phyloP scores from a whole-genome alignment of 2,888 invertebrate genomes.

The Zelleria hepariella region DNA sequence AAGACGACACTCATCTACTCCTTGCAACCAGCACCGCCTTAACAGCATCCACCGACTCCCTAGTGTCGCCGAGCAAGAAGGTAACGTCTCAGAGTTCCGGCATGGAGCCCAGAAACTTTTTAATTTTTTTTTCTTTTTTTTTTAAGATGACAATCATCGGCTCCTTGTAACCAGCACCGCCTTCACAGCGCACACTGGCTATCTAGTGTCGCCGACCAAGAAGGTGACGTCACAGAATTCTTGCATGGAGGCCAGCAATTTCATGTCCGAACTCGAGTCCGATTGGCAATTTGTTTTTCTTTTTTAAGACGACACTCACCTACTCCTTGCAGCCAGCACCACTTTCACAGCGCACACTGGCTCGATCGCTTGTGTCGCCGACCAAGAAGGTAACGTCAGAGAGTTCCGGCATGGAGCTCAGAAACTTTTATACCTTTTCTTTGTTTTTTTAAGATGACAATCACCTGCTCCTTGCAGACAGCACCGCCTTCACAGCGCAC shows the following conservation, averaged over 20 bases:
- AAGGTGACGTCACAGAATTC: conserved; percentile 96
- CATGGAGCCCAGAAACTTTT: conserved; percentile 96
- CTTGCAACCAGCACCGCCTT: conserved; percentile 89
- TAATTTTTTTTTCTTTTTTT: no score
- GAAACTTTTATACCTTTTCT: no score
- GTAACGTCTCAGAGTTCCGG: conserved; percentile 96
- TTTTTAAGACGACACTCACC: no score
- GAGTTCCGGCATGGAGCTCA: conserved; percentile 95
- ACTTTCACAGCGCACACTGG: conserved; percentile 96
- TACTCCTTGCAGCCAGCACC: conserved; percentile 77
- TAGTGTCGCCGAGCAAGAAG: conserved; percentile 91
- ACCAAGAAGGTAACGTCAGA: conserved; percentile 96
- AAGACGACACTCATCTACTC: no score
- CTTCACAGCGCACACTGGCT: conserved; percentile 95
- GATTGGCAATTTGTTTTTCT: conserved; percentile 92
- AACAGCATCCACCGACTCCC: conserved; percentile 94
- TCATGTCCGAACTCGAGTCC: no score
- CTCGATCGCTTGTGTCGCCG: conserved; percentile 91
- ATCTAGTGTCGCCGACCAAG: conserved; percentile 92
- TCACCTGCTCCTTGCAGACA: conserved; percentile 88
- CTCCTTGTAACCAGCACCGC: conserved; percentile 88
- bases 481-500: conserved; percentile 92
- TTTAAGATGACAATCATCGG: no score
- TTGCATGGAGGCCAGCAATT: conserved; percentile 95
- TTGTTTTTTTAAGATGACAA: no score